phyloP scores from a whole-genome alignment of 2,113 vertebrate species.

The Peromyscus polionotus region DNA sequence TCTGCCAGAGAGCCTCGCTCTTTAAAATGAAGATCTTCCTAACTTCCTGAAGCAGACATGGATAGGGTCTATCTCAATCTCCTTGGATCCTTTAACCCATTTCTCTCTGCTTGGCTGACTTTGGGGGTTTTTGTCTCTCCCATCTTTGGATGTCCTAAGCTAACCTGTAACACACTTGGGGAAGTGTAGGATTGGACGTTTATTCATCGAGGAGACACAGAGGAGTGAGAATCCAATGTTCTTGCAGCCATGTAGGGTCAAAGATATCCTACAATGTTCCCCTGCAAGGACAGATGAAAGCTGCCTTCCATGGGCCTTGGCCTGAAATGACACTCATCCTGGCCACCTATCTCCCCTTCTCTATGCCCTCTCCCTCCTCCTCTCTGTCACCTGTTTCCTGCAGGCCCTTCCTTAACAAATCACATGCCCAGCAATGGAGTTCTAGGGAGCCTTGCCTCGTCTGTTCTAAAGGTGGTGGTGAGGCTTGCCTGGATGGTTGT shows the following conservation, averaged over 20 bases:
- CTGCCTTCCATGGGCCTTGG: accelerated
- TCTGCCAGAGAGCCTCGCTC: background rate
- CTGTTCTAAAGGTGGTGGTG: background rate
- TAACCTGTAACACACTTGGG: background rate
- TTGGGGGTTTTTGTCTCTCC: no score
- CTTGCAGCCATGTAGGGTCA: background rate
- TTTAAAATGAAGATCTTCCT: background rate
- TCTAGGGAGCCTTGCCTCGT: background rate
- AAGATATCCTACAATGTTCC: no score
- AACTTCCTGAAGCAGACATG: background rate
- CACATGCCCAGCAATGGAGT: background rate
- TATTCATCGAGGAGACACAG: no score
- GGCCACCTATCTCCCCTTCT: background rate
- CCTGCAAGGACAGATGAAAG: no score
- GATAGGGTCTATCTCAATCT: background rate
- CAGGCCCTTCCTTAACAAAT: background rate
- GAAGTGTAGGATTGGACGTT: background rate
- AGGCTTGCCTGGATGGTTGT: accelerated
- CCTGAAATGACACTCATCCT: background rate
- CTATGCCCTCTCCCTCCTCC: background rate
- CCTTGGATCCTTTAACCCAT: no score
- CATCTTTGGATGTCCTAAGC: background rate
- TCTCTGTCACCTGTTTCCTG: background rate
- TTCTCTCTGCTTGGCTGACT: background rate
- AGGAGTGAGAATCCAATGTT: background rate